phyloP scores from a whole-genome alignment of 2,113 vertebrate species.

The Macheiramphus alcinus region DNA sequence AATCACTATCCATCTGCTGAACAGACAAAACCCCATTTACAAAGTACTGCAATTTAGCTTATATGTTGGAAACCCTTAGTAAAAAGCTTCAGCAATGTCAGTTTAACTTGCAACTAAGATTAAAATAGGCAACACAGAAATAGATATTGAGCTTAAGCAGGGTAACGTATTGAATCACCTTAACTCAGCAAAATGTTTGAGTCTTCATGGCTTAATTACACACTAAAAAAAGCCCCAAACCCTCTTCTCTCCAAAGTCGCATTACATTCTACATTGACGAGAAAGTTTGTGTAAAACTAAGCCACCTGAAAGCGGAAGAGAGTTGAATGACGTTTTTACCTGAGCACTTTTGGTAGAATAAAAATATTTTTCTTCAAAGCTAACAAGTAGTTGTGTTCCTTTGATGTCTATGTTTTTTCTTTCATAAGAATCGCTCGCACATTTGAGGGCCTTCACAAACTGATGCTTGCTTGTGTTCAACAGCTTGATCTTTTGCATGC shows the following conservation, averaged over 20 bases:
- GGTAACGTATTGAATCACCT: neutral
- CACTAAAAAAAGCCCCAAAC: neutral
- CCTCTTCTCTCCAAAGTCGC: neutral
- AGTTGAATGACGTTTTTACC: neutral
- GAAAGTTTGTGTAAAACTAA: neutral
- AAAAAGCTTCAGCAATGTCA: conserved; percentile 3
- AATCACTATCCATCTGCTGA: neutral
- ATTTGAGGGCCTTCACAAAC: neutral
- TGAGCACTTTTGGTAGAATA: neutral
- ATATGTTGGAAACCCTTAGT: neutral
- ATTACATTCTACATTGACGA: neutral
- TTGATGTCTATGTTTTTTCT: neutral
- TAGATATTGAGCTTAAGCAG: conserved; percentile 3
- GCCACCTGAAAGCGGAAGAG: neutral
- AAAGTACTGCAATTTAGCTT: neutral
- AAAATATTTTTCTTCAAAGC: neutral
- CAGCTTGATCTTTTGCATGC: neutral
- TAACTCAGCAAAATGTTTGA: conserved; percentile 18
- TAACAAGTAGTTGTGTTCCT: neutral
- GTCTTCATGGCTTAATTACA: neutral
- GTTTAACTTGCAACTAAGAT: conserved; percentile 8
- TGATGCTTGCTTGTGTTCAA: neutral
- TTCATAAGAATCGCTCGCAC: accelerated
- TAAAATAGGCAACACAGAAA: conserved; percentile 35
- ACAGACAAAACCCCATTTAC: neutral